Conservation (phyloP, 2,888 invertebrate genomes). For the Agrochola macilenta region DNA sequence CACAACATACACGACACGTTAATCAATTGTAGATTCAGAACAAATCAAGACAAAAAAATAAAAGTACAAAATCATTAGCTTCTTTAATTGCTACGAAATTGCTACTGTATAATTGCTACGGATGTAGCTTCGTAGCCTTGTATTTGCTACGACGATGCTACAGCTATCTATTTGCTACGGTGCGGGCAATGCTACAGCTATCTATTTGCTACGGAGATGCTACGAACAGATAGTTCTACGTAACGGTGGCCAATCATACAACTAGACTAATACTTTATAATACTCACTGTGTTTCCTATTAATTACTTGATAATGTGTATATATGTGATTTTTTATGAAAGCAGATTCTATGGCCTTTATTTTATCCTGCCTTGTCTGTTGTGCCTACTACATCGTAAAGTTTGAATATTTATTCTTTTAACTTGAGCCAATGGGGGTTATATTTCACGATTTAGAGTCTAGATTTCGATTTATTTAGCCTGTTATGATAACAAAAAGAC, state of each 20-base stretch:
- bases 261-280: background rate
- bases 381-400: background rate
- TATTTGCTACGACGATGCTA: conserved; percentile 51
- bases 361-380: background rate
- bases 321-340: background rate
- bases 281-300: background rate
- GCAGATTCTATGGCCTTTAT: background rate
- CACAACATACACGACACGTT: background rate
- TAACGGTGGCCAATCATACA: background rate
- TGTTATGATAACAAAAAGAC: background rate
- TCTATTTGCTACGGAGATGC: conserved; percentile 47
- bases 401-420: background rate
- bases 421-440: background rate
- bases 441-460: background rate
- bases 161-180: conserved; percentile 43
- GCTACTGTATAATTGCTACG: conserved; percentile 39
- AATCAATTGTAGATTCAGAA: background rate
- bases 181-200: conserved; percentile 40
- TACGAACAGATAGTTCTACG: conserved; percentile 44
- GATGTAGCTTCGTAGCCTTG: conserved; percentile 25
- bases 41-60: background rate
- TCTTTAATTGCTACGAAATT: conserved; percentile 23
- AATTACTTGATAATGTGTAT: background rate
- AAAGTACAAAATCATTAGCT: background rate
- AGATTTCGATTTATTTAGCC: background rate